phyloP scores from a whole-genome alignment of 2,113 vertebrate species.

The Prunella fulvescens region DNA sequence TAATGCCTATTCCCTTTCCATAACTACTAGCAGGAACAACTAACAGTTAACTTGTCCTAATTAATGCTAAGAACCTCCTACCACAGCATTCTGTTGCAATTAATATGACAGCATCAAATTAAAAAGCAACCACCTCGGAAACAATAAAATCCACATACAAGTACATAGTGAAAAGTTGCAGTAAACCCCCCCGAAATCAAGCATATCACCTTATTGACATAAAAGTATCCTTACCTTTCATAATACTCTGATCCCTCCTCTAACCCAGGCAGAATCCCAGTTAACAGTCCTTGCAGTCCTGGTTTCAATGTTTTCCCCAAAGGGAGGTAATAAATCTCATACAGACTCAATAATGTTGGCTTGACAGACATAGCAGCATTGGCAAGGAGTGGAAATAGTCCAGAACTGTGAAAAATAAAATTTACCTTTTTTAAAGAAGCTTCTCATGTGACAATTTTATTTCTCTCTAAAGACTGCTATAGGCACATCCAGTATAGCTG shows the following conservation, averaged over 20 bases:
- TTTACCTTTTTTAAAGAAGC: not conserved
- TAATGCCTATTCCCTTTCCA: not conserved
- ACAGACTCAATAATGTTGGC: slow-evolving; percentile 90
- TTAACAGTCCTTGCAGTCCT: slow-evolving; percentile 93
- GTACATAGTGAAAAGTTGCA: not conserved
- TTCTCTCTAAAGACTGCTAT: not conserved
- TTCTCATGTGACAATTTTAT: not conserved
- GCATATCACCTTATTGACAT: not conserved
- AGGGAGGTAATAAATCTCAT: slow-evolving; percentile 96
- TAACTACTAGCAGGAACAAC: not conserved
- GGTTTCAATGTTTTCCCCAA: slow-evolving; percentile 97
- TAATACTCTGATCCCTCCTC: slow-evolving; percentile 98
- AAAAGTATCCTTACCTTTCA: slow-evolving; percentile 81
- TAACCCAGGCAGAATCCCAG: slow-evolving; percentile 93
- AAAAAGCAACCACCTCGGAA: not conserved
- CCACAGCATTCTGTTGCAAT: not conserved
- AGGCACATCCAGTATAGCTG: not conserved
- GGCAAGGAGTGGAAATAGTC: slow-evolving; percentile 95
- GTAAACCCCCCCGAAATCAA: not conserved
- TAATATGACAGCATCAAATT: not conserved
- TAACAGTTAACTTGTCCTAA: not conserved
- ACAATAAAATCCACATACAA: not conserved
- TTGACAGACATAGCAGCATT: slow-evolving; percentile 99
- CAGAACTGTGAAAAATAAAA: slow-evolving; percentile 79
- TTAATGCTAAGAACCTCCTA: not conserved